Conservation (phyloP, 64 coral and sea anemone genomes). For the Montipora capricornis region DNA sequence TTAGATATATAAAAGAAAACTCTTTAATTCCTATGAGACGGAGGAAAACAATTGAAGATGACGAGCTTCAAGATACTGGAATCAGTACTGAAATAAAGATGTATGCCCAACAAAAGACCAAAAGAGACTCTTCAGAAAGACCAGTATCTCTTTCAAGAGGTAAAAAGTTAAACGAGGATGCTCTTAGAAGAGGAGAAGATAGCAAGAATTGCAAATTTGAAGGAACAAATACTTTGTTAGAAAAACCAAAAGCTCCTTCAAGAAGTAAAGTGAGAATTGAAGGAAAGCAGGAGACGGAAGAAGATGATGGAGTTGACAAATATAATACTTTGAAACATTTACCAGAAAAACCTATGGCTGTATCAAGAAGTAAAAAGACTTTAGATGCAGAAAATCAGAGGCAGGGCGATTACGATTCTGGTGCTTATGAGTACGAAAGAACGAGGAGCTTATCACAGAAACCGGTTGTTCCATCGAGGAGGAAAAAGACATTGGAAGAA, state of each 20-base stretch:
- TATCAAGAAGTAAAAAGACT: background rate
- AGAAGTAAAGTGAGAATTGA: background rate
- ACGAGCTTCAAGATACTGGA: background rate
- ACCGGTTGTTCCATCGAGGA: background rate
- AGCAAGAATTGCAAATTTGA: background rate
- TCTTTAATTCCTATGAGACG: background rate
- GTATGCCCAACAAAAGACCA: background rate
- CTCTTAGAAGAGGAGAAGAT: background rate
- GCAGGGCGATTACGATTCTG: background rate
- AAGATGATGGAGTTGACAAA: background rate
- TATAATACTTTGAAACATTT: background rate
- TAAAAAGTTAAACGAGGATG: background rate
- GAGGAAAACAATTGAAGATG: constrained; percentile 18
- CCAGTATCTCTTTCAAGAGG: background rate
- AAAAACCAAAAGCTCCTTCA: background rate
- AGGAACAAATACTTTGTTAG: background rate
- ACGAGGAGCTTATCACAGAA: background rate
- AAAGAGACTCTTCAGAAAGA: background rate
- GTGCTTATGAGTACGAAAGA: background rate
- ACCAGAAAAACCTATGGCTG: background rate
- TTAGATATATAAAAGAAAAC: background rate
- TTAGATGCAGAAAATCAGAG: background rate
- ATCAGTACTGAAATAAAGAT: background rate
- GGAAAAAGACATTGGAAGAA: background rate
- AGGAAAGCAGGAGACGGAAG: background rate